These are phyloP conservation scores for Sclerodermus sp. DNA, from an alignment of 2,888 invertebrate genomes.

Conservation along the genomic window DNA sequence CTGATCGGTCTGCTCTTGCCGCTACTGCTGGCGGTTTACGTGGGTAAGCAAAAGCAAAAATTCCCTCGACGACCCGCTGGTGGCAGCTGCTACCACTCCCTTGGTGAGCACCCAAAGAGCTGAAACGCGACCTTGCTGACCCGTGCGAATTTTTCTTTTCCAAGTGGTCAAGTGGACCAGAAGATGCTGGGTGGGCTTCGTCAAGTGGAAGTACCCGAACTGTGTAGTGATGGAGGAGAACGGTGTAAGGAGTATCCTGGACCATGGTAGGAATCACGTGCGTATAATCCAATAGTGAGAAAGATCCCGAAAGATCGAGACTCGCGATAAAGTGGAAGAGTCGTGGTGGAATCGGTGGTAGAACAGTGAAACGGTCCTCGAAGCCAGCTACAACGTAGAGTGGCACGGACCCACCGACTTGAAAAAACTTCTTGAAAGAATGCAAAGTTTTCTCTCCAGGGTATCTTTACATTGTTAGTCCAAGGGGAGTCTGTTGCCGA, in stretches of 20 bases:
- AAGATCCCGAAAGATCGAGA: too few species aligned
- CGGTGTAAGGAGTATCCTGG: conserved; percentile 44
- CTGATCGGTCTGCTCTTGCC: conserved; percentile 24
- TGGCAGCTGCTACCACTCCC: background rate
- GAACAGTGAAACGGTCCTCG: background rate
- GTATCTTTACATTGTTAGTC: conserved; percentile 47
- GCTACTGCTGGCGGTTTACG: conserved; percentile 24
- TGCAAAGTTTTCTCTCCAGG: conserved; percentile 29
- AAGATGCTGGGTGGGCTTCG: conserved; percentile 43
- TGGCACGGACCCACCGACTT: background rate
- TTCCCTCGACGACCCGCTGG: background rate
- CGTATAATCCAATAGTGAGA: too few species aligned
- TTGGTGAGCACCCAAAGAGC: too few species aligned
- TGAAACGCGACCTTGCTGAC: too few species aligned
- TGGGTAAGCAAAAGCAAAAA: conserved; percentile 24
- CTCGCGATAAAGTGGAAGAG: background rate
- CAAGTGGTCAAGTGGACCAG: conserved; percentile 46
- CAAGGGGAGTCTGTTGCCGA: conserved; percentile 44
- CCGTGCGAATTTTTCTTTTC: conserved; percentile 1
- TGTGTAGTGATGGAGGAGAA: conserved; percentile 44
- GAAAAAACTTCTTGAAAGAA: background rate
- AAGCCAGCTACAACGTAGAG: too few species aligned
- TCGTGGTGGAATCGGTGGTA: background rate
- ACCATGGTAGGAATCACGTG: conserved; percentile 51
- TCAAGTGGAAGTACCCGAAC: conserved; percentile 49